A percentile compares a stretch with the other conserved stretches of the same genome.
Conservation (phyloP, 2,888 invertebrate species). For the Argyra leucocephala region DNA sequence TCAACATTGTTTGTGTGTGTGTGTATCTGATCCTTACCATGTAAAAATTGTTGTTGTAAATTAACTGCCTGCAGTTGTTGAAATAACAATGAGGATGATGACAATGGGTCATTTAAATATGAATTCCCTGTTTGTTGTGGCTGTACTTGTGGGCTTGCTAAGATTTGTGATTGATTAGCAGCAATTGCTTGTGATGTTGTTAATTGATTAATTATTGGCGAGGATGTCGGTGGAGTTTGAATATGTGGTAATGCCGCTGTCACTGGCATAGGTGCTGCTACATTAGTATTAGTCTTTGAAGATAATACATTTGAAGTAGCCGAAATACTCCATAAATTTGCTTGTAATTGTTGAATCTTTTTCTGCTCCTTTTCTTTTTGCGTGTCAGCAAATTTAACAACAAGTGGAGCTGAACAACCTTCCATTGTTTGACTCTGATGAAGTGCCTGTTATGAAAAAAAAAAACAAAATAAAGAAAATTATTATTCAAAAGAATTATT, state of each 20-base stretch:
- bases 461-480: neutral
- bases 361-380: constrained; percentile 98
- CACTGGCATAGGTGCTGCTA: constrained; percentile 35
- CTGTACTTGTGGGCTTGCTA: constrained; percentile 31
- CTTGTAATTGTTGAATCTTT: constrained; percentile 86
- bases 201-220: constrained; percentile 55
- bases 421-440: constrained; percentile 99
- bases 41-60: constrained; percentile 52
- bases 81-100: constrained; percentile 52
- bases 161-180: too few species aligned
- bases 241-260: constrained; percentile 30
- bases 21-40: constrained; percentile 45
- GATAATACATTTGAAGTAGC: constrained; percentile 46
- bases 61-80: constrained; percentile 58
- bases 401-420: constrained; percentile 95
- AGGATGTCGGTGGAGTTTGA: constrained; percentile 47
- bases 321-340: constrained; percentile 80
- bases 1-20: neutral
- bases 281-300: constrained; percentile 26
- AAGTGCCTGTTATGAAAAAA: constrained; percentile 49
- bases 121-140: constrained; percentile 42
- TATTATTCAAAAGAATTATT: neutral
- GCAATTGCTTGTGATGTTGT: constrained; percentile 45
- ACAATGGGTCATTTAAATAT: constrained; percentile 49
- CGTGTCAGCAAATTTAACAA: constrained; percentile 98